Evolutionary conservation across 2,113 vertebrate genomes (phyloP), one percentile per base, ranked within the genome.

Genomic region (Acrocephalus arundinaceus): DNA sequence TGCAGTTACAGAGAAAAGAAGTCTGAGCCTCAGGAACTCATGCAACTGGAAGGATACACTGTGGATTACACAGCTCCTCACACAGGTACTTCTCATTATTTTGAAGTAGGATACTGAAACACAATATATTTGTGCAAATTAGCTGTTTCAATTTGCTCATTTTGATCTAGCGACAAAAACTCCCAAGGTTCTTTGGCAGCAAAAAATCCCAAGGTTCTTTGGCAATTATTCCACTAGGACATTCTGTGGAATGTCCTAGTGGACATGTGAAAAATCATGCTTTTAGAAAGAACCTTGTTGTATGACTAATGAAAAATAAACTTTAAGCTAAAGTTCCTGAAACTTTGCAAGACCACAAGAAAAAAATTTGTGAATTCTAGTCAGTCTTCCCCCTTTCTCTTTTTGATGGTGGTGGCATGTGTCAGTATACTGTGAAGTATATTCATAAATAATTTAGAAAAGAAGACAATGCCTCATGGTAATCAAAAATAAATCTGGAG

Each of bases 1-100:
- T 99, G 99, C 97, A 99, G 99, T 97, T 99, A 99, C 75, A 98
- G 99, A 98, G 99, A 99, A 97, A 99, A 99, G 97, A 99, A 99
- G 89, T 98, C 99, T 2, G 99, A 99, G 93, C 99, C 99, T 62
- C 99, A 99, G 93, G 99, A 99, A 94, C 97, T 99, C 94, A 99
- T 99, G 99, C 99, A 99, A 93, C 98, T 99, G 48, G 99, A 99
- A 96, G 99, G 99, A 68, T 99, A 99, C 95, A 99, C 99, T 25
- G 99, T 99, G 97, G 99, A 99, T 96, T 99, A 99, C 94, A 99
- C 99, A 27, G 98, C 99, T 91, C 99, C 98, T 20, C 99, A 99
- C 74, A 93, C 99, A 98, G 99, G 99, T 99, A 98, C 89, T 90
- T 86, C 70, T 61, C 18, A 16, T 89, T 15, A 28, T 71, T 92